Base-by-base conservation (phyloP, 2,888 invertebrate species). In the Mimas tiliae region DNA sequence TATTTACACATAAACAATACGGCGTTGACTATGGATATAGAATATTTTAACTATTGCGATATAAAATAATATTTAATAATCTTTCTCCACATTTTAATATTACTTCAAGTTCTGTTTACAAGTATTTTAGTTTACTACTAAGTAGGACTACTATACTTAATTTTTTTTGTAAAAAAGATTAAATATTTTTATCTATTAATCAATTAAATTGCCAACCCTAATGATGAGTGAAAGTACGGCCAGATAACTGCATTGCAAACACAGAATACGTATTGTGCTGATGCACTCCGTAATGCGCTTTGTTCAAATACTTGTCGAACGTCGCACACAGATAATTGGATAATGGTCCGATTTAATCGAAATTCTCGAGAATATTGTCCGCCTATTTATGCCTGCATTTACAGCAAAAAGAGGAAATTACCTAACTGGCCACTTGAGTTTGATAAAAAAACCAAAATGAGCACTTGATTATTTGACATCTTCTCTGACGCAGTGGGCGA, bases 211-310 rank as follows among this genome's bases (percentile, higher is more conserved):
- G 48, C 8, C 68, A 69, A 21, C 69, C 72, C 72, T 74, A 65
- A 12, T 42, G 19, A 65, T 63, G 64, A 71, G 70, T 69, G 73
- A 72, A 72, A 71, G 74, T 70, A 67, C 58, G 64, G 65, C 64
- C 62, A 69, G 65, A 67, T 72, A 70, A 70, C 69, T 72, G 72
- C 72, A 72, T 64, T 62, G 70, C 72, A 72, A 71, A 73, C 66
- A 72, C 66, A 62, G 58, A 42, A 67, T 65, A 70, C 67, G 67
- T 69, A 75, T 72, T 76, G 74, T 78, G 69, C 69, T 70, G 50
- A 50, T 70, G 71, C 69, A 69, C 64, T 69, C 74, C 76, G 79
- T 81, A 79, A 81, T 75, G 75, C 72, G 72, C 74, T 76, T 75
- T 76, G 71, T 27, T 33, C 58, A 58, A 58, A 58, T 58, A 58